Evolutionary conservation across 2,113 vertebrate species (phyloP).

Genomic region (Strix uralensis): DNA sequence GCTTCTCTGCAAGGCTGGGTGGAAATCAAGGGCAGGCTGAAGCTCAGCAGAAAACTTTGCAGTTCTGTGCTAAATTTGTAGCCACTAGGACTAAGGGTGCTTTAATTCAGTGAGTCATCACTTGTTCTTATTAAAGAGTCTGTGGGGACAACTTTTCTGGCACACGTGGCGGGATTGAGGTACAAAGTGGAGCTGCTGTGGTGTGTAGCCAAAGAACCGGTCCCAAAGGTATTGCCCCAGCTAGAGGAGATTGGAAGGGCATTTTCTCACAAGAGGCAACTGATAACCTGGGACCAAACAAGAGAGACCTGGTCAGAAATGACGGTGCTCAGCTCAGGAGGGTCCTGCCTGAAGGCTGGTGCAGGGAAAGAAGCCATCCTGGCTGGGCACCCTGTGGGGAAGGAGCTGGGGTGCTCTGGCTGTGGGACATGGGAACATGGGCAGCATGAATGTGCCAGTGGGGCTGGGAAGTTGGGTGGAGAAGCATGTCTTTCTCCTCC

Average conservation of each 20-base stretch:
- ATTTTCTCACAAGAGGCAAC: neutral
- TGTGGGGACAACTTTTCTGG: conserved; percentile 8
- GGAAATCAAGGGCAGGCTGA: neutral
- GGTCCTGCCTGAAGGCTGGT: neutral
- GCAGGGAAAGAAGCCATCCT: neutral
- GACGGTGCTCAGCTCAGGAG: rapidly evolving
- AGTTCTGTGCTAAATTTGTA: conserved; percentile 14
- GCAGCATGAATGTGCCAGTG: neutral
- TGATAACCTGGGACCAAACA: neutral
- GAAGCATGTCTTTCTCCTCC: neutral
- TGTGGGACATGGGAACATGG: rapidly evolving
- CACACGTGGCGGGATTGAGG: neutral
- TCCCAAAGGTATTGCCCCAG: neutral
- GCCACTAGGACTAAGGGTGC: neutral
- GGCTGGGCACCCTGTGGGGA: neutral
- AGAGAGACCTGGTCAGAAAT: neutral
- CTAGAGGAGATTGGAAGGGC: neutral
- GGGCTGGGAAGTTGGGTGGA: neutral
- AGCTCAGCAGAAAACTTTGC: neutral
- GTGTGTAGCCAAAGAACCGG: neutral
- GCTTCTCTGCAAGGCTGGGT: neutral
- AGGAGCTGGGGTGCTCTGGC: neutral
- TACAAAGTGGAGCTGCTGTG: neutral
- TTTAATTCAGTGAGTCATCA: neutral
- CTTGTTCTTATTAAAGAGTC: neutral